Percentiles rank a stretch among this genome's conserved stretches.
These are phyloP conservation scores for Sericinus montela DNA, from an alignment of 2,888 invertebrate species.

Conservation along the genomic window DNA sequence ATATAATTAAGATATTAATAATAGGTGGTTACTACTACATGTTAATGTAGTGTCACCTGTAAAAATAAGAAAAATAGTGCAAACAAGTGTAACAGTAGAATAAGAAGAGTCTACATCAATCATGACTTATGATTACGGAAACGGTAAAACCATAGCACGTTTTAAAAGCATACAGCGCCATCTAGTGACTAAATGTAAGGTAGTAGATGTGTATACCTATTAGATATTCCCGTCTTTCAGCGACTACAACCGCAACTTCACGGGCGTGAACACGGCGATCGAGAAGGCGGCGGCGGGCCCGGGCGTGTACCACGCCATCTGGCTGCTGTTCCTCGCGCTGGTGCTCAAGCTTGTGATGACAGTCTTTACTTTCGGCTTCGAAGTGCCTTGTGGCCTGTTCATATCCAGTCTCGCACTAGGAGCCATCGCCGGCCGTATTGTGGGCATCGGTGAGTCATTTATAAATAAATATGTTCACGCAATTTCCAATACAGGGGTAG, in stretches of 20 bases:
- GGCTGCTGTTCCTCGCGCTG: conserved; percentile 92
- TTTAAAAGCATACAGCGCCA: too few species aligned
- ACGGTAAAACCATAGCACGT: too few species aligned
- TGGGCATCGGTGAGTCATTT: conserved; percentile 96
- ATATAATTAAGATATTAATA: too few species aligned
- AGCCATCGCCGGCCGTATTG: conserved; percentile 97
- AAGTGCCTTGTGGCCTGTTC: conserved; percentile 98
- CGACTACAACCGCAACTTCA: conserved; percentile 94
- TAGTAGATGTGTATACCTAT: too few species aligned
- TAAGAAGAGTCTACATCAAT: conserved; percentile 98
- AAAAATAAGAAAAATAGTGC: too few species aligned
- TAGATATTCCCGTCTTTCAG: too few species aligned
- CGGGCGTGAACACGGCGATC: conserved; percentile 87
- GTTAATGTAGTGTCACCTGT: too few species aligned
- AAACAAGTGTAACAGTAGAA: conserved; percentile 97
- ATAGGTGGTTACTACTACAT: too few species aligned
- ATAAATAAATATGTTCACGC: too few species aligned
- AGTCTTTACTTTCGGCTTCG: conserved; percentile 99
- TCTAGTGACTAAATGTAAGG: too few species aligned
- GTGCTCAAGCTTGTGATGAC: conserved; percentile 94
- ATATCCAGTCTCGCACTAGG: conserved; percentile 99
- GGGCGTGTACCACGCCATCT: conserved; percentile 92
- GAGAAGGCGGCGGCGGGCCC: conserved; percentile 91
- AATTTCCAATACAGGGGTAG: too few species aligned
- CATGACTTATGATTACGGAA: conserved; percentile 95